Base-by-base conservation (phyloP, 1,140 invertebrate species). In the Ceratitis capitata region DNA sequence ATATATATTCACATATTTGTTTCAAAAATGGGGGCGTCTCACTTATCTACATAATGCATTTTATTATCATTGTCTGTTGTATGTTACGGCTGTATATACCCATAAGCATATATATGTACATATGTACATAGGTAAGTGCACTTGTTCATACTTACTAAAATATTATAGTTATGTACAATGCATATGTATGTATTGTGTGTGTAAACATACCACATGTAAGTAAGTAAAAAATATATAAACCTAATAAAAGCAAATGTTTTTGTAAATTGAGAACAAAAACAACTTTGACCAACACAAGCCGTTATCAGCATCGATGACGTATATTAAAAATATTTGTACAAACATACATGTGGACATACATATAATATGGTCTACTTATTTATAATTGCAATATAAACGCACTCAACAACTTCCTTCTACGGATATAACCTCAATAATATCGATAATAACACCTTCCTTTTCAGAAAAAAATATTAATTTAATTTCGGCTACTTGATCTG, bases 21-120 rank as follows among this genome's bases (percentile, higher is more conserved):
- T 45, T 78, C 14, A 78, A 45, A 78, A 78, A 78, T 78, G 61
- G 61, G 61, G 61, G 61, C 61, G 61, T 69, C 39, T 53, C 32
- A 69, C 61, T 61, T 69, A 69, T 69, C 61, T 61, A 69, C 32
- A n/a, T n/a, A n/a, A n/a, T 69, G 14, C 61, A 39, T 35, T 69
- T 69, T 32, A 69, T 39, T n/a, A 32, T 39, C 61, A 69, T 39
- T n/a, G 61, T 39, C 61, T 69, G 29, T 4, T n/a, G 16, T 39
- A 32, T 16, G 16, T 69, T 39, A 3, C 39, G 1, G 29, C n/a
- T 69, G n/a, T n/a, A n/a, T n/a, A n/a, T n/a, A n/a, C n/a, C n/a
- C n/a, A n/a, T n/a, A n/a, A n/a, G n/a, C n/a, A n/a, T n/a, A n/a
- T n/a, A n/a, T n/a, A n/a, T n/a, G n/a, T n/a, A n/a, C n/a, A n/a